Evolutionary conservation across 2,888 invertebrate species (phyloP), one percentile per base, ranked within the genome.

Genomic region (Mesorhabditis spiculigera): DNA sequence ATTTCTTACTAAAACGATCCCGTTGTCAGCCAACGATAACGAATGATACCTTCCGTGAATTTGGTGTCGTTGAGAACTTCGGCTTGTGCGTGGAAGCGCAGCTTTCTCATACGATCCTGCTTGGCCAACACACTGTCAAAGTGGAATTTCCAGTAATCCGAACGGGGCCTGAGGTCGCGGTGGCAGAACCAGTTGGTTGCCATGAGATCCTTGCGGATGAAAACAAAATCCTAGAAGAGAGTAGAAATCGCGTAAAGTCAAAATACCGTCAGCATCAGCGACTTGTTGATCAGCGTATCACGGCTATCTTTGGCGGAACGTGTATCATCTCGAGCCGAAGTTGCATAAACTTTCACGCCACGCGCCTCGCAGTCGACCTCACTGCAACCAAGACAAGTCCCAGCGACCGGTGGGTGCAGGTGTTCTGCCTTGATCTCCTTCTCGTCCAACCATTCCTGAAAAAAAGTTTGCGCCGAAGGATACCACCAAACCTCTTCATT

Each of bases 361-460:
- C n/a, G 10, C 3, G 58, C 58, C 58, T 50, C 58, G 58, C 58
- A 50, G n/a, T 50, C 58, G 10, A 13, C n/a, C 10, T 50, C 58
- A 50, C 10, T n/a, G n/a, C 58, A 50, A 13, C 58, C 58, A 3
- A n/a, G 10, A 50, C 58, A 50, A 50, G 10, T n/a, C 8, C 58
- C 58, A 10, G n/a, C 58, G 8, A 13, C n/a, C n/a, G 58, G 10
- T n/a, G 58, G 10, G 58, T 50, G 58, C 8, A 13, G 58, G 8
- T 10, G 58, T 13, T 50, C 10, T n/a, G 8, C 58, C n/a, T 50
- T n/a, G 8, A 13, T 10, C 3, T 50, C n/a, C 58, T 13, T 50
- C 58, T 50, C 58, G n/a, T 50, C n/a, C n/a, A 50, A 10, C 58
- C 58, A 50, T 50, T n/a, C n/a, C 58, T 50, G n/a, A 50, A 50